These are phyloP conservation scores for Pilophorus perplexus DNA, from an alignment of 2,888 invertebrate species.

Conservation along the genomic window DNA sequence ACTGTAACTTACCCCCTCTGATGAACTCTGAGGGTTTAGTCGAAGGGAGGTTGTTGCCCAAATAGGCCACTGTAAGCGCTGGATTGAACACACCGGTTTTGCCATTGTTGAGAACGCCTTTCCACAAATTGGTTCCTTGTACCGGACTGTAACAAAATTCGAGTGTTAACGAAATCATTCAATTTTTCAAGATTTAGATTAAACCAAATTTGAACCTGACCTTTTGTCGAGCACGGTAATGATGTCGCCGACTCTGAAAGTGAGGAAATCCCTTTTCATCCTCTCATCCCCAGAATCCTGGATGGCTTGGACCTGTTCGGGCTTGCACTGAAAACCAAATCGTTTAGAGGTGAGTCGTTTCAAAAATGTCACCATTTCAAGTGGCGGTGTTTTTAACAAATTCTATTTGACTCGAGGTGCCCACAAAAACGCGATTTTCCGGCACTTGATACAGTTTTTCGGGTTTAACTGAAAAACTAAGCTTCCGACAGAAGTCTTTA, in stretches of 20 bases:
- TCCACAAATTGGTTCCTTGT: slow-evolving; percentile 68
- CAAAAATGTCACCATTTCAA: too few relatives aligned
- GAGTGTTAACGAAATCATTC: background rate
- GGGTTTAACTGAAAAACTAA: too few relatives aligned
- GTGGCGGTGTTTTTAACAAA: too few relatives aligned
- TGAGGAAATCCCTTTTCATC: slow-evolving; percentile 65
- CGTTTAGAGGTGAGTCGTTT: too few relatives aligned
- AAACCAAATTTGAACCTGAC: slow-evolving; percentile 22
- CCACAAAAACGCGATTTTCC: too few relatives aligned
- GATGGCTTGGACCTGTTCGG: slow-evolving; percentile 88
- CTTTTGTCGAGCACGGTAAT: slow-evolving; percentile 85
- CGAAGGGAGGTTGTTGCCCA: slow-evolving; percentile 71
- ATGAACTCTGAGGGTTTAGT: slow-evolving; percentile 56
- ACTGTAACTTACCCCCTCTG: slow-evolving; percentile 53
- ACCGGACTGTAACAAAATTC: slow-evolving; percentile 55
- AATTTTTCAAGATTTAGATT: slow-evolving; percentile 1
- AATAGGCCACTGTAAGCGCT: slow-evolving; percentile 79
- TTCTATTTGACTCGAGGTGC: too few relatives aligned
- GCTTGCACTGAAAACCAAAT: slow-evolving; percentile 68
- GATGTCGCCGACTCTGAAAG: slow-evolving; percentile 83
- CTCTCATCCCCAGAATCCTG: slow-evolving; percentile 58
- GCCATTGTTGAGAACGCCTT: slow-evolving; percentile 83
- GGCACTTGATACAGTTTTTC: too few relatives aligned
- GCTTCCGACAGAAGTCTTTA: too few relatives aligned
- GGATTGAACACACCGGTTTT: slow-evolving; percentile 94